Conservation (phyloP, 2,113 vertebrate genomes). For the Salminus brasiliensis region DNA sequence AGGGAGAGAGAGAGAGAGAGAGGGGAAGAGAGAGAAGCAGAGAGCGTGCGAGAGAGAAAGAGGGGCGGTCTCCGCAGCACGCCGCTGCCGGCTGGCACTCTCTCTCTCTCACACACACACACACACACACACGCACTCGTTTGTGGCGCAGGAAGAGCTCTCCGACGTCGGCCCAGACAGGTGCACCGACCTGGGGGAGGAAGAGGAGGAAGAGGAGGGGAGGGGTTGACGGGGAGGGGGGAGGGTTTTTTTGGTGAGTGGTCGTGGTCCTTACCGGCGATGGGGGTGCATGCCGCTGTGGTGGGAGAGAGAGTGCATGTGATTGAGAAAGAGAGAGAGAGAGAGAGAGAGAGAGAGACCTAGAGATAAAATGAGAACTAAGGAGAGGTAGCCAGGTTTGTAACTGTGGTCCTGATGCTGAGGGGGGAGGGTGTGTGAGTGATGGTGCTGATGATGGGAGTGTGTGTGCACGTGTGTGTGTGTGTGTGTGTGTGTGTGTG, state of each 20-base stretch:
- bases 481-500: not conserved
- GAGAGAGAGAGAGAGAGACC: constrained; percentile 58
- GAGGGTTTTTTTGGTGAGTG: constrained; percentile 46
- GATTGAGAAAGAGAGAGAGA: constrained; percentile 34
- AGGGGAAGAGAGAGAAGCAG: constrained; percentile 21
- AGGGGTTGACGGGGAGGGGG: constrained; percentile 24
- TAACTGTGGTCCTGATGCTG: constrained; percentile 21
- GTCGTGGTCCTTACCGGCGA: constrained; percentile 17
- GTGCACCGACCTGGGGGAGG: constrained; percentile 41
- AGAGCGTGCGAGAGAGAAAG: constrained; percentile 19
- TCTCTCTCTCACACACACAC: too few species aligned
- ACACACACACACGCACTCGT: constrained; percentile 65
- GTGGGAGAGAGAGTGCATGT: constrained; percentile 36
- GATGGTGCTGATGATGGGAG: constrained; percentile 41
- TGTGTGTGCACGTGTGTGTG: constrained; percentile 38
- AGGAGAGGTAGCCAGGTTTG: constrained; percentile 11
- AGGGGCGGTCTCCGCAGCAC: constrained; percentile 56
- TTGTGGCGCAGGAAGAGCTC: constrained; percentile 67
- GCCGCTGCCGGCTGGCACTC: constrained; percentile 73
- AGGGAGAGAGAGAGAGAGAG: constrained; percentile 12
- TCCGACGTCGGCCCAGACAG: constrained; percentile 53
- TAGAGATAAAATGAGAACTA: constrained; percentile 32
- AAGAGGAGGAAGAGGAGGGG: constrained; percentile 44
- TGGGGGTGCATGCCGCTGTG: constrained; percentile 13
- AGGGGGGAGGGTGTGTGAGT: constrained; percentile 36